Base-by-base conservation (phyloP, 2,888 invertebrate species). In the Caenorhabditis sp. region DNA sequence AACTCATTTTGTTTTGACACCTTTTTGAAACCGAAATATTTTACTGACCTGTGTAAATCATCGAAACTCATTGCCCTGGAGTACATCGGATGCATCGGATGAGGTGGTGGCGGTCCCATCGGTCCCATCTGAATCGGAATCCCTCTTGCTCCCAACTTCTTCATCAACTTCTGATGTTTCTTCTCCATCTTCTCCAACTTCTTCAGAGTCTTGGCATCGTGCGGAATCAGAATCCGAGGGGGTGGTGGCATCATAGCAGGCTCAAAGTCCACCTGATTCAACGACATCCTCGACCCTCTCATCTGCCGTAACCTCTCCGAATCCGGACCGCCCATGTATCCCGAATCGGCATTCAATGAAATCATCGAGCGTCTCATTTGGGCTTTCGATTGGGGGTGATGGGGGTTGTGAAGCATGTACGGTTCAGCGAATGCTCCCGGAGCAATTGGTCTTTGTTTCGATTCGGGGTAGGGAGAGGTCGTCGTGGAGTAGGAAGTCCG, bases 141-240 rank as follows among this genome's bases (percentile, higher is more conserved):
- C 31, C 80, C 80, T 24, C 75, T 58, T 10, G 75, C 80, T 35
- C 83, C 80, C 41, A 83, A 59, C 59, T 83, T 83, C 69, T 87
- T 87, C 81, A 84, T 76, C 59, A 87, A 49, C 59, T 87, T 87
- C 77, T 82, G 75, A 49, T 87, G 87, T 59, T 86, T 86, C 80
- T 86, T 87, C 75, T 87, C 86, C 82, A 87, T 84, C 47, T 87
- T 87, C 59, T 87, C 87, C 38, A 87, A 59, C 61, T 87, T 87
- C 54, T 87, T 87, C 28, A 87, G 63, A n/a, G 87, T 87, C 63
- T 87, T 87, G 51, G 84, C 79, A 63, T 86, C 86, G 10, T 82
- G 84, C 16, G 80, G 80, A 49, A 80, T 77, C 49, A 84, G 38
- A 28, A 83, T 64, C 26, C 66, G 19, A 3, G 70, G 64, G 5